Base-by-base conservation (phyloP, 2,888 invertebrate genomes). In the Temnothorax ravouxi region DNA sequence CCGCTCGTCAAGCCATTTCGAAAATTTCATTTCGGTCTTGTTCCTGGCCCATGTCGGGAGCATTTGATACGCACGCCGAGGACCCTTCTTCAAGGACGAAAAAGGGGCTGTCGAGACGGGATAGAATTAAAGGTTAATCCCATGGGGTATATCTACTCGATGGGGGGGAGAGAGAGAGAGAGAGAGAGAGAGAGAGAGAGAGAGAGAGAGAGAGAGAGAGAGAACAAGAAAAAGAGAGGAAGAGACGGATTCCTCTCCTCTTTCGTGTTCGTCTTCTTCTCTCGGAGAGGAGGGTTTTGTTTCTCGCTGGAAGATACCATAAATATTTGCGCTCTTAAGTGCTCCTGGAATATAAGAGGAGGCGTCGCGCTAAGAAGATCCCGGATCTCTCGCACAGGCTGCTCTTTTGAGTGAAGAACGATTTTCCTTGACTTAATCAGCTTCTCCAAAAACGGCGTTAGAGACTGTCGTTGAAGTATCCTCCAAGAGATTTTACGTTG, bases 81-180 rank as follows among this genome's bases (percentile, higher is more conserved):
- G 88, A 88, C 84, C 89, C 88, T 91, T 87, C 84, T 88, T 88
- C 90, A 87, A 91, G 89, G 89, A 90, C 89, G 88, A 85, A 54
- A 88, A 87, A 88, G 91, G 91, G 90, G 87, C 88, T 91, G 90
- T 92, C 91, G 91, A 91, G 92, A 87, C 92, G 84, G 92, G 93
- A 94, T 94, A 93, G 93, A 94, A 94, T 94, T 94, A 94, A 94
- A 94, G 94, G 93, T 94, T 94, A 94, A 94, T 94, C 94, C 94
- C 92, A 90, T 88, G 91, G 92, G 93, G 92, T 92, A 91, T 91
- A 90, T 86, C 87, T 88, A 86, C 71, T 76, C 79, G 56, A 84
- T 85, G 80, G 76, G 84, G 76, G 83, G 84, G 84, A 80, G 71
- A 85, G 15, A 34, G 47, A 9, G 9, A 34, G 6, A 62, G 56